Evolutionary conservation across 2,797 vertebrate species (phyloP).

Genomic region (Orientallactaga sibirica): DNA sequence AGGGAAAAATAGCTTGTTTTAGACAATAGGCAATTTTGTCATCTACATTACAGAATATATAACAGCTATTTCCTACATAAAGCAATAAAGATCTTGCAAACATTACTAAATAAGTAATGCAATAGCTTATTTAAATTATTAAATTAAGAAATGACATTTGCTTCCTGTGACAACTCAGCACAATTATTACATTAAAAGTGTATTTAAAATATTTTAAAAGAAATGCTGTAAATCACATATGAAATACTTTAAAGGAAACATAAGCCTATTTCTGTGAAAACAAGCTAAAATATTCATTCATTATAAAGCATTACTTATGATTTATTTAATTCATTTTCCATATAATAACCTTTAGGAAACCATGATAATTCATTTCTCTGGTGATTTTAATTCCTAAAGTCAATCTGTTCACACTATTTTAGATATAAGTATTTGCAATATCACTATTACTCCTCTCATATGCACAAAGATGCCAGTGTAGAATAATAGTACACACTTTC

Average conservation of each 20-base stretch:
- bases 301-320: constrained; percentile 76
- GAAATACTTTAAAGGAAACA: constrained; percentile 79
- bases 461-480: constrained; percentile 11
- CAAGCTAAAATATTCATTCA: constrained; percentile 76
- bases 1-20: constrained; percentile 76
- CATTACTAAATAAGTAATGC: constrained; percentile 77
- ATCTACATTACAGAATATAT: constrained; percentile 76
- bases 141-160: constrained; percentile 82
- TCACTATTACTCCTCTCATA: constrained; percentile 61
- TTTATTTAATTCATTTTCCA: constrained; percentile 76
- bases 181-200: constrained; percentile 73
- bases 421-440: constrained; percentile 82
- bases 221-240: constrained; percentile 77
- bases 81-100: constrained; percentile 80
- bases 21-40: constrained; percentile 82
- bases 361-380: constrained; percentile 72
- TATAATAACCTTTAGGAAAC: constrained; percentile 77
- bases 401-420: constrained; percentile 79
- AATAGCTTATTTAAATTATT: constrained; percentile 83
- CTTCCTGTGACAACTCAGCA: constrained; percentile 80
- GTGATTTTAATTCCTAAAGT: constrained; percentile 81
- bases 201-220: constrained; percentile 80
- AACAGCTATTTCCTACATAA: constrained; percentile 78
- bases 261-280: constrained; percentile 71
- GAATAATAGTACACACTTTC: constrained; percentile 15